Conservation (phyloP, 1,140 invertebrate genomes). For the Sipha flava region DNA sequence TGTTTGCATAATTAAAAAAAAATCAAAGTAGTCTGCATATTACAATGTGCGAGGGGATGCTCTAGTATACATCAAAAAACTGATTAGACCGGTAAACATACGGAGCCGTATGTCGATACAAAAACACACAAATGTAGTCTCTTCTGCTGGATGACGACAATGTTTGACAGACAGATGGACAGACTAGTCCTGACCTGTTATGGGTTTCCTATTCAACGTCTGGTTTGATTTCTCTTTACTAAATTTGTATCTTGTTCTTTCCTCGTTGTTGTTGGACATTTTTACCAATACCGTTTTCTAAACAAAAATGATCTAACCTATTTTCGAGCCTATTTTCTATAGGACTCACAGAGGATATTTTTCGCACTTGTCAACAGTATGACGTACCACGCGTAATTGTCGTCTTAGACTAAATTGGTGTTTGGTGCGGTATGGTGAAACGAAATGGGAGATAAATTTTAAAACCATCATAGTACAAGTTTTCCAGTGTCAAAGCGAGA, state of each 20-base stretch:
- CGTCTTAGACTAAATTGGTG: no score
- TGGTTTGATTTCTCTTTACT: slow-evolving; percentile 32
- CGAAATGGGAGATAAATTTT: no score
- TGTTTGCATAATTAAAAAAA: neutral
- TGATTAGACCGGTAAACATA: neutral
- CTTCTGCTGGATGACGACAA: neutral
- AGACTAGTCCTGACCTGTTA: slow-evolving; percentile 1
- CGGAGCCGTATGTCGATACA: no score
- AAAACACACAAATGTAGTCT: neutral
- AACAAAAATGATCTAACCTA: slow-evolving; percentile 8
- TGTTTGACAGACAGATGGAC: neutral
- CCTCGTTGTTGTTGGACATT: neutral
- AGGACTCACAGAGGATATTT: neutral
- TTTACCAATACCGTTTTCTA: slow-evolving; percentile 8
- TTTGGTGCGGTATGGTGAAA: no score
- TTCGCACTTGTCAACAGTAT: neutral
- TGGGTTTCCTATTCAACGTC: slow-evolving; percentile 24
- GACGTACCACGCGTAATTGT: neutral
- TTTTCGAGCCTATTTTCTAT: neutral
- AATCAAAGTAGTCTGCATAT: neutral
- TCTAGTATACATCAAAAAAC: neutral
- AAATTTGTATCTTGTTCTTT: slow-evolving; percentile 24
- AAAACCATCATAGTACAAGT: no score
- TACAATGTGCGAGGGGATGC: neutral
- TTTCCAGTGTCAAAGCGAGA: no score